Base-by-base conservation (phyloP, 2,113 vertebrate genomes). In the Stegastes partitus region DNA sequence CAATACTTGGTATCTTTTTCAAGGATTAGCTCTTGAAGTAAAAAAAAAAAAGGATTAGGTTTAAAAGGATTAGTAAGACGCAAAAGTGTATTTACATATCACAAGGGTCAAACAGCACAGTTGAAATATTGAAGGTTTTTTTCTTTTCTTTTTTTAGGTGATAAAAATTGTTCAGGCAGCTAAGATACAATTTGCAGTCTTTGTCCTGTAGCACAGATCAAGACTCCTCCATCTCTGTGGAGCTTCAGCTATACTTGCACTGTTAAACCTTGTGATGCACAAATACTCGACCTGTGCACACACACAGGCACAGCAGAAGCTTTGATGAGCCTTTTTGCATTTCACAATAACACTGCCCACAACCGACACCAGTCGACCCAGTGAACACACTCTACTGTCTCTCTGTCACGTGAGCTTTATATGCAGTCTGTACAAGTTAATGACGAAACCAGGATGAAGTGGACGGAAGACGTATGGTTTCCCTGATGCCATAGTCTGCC, bases 401-500 rank as follows among this genome's bases (percentile, higher is more conserved):
- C 65, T 58, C 70, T 45, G 53, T 63, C 54, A n/a, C 6, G 47
- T 14, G 3, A 53, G 63, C 37, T 76, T 68, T 18, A 65, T 21
- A 69, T 58, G 49, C 49, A 58, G 37, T 64, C 65, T 79, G 57
- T 58, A 86, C 74, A 83, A 12, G 65, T 61, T 81, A 18, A 28
- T 69, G 65, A 78, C 39, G 42, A 68, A 66, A 65, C 50, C 26
- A 68, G n/a, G 68, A 77, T 31, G 68, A 84, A 26, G 61, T 51
- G 78, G 83, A 88, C 75, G 93, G 93, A 93, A 93, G 92, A 94
- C 89, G 9, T 74, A 81, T 83, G 88, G 74, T 89, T 92, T 94
- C 90, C 91, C 92, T 91, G 91, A 92, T 82, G 86, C 83, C 91
- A 81, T 83, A 74, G 87, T 84, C 81, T 79, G 77, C 86, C 85